phyloP scores from a whole-genome alignment of 1,140 invertebrate genomes.

The Neocloeon triangulifer region DNA sequence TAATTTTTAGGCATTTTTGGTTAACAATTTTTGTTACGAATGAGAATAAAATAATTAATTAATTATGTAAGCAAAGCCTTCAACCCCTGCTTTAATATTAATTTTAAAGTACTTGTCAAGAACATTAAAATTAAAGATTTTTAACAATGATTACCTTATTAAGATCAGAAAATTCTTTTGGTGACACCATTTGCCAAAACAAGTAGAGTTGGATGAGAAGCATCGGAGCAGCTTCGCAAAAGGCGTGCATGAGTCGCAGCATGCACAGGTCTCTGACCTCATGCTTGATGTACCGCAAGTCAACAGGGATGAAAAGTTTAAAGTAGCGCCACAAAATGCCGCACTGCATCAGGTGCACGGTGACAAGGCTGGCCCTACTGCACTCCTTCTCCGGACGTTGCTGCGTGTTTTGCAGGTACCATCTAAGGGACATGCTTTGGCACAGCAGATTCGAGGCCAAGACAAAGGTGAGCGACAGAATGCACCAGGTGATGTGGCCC shows the following conservation, averaged over 20 bases:
- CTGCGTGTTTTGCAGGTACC: slow-evolving; percentile 15
- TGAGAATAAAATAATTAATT: too few relatives aligned
- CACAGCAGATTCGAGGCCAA: slow-evolving; percentile 44
- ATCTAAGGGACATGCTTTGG: slow-evolving; percentile 31
- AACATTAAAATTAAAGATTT: too few relatives aligned
- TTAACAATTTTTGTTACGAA: too few relatives aligned
- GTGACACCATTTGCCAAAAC: slow-evolving; percentile 18
- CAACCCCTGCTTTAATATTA: too few relatives aligned
- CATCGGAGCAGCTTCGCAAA: slow-evolving; percentile 71
- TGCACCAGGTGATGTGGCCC: slow-evolving; percentile 29
- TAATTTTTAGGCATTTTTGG: too few relatives aligned
- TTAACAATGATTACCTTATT: too few relatives aligned
- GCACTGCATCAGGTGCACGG: slow-evolving; percentile 48
- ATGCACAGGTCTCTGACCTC: slow-evolving; percentile 59
- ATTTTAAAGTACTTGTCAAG: too few relatives aligned
- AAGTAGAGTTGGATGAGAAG: slow-evolving; percentile 62
- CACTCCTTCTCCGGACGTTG: slow-evolving; percentile 2
- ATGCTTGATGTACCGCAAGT: slow-evolving; percentile 56
- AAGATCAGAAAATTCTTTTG: slow-evolving; percentile 40
- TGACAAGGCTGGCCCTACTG: slow-evolving; percentile 2
- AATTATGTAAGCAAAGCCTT: too few relatives aligned
- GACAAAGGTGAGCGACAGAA: slow-evolving; percentile 39
- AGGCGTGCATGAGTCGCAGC: slow-evolving; percentile 62
- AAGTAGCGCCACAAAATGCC: slow-evolving; percentile 80
- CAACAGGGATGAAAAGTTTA: slow-evolving; percentile 65